Evolutionary conservation across 2,797 vertebrate genomes (phyloP), one percentile per base, ranked within the genome.

Genomic region (Pipistrellus pipistrellus): DNA sequence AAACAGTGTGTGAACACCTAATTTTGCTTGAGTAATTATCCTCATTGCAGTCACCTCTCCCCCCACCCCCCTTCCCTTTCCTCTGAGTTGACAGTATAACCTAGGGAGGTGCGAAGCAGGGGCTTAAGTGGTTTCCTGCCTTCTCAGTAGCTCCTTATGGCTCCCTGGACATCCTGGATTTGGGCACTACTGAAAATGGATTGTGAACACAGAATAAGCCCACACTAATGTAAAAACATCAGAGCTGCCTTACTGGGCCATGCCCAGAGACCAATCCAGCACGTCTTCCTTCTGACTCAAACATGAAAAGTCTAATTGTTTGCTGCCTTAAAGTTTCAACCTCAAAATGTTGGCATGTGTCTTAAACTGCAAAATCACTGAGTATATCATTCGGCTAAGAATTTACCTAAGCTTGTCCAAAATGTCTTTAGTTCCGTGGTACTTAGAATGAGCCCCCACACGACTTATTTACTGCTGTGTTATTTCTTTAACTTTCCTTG

Each of bases 291-390:
- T 82, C 55, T 20, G n/a, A 68, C 51, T 81, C 23, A 73, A 6
- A 6, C 32, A 27, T 8, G 11, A 73, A 64, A 13, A 72, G 12
- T 53, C 72, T 12, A 30, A 44, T 55, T 48, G 32, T 55, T 75
- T 78, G 80, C 38, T 9, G 13, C 66, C 44, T 71, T 71, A 38
- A 73, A 87, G 80, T 5, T 85, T 76, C 72, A 71, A 53, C 77
- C 64, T 88, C 78, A 68, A 83, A 82, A 78, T 44, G 23, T 3
- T 83, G 53, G n/a, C 6, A 11, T 1, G 44, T 32, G 44, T 32
- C 77, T 91, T 91, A 87, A 66, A 93, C 8, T 68, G n/a, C 32
- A 64, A 71, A 85, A 55, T 64, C 51, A 95, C 8, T 27, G 53
- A 59, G 44, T 21, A 69, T 4, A 57, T 64, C 77, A 68, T 38